Percentiles rank a stretch among this genome's conserved stretches.
phyloP scores from a whole-genome alignment of 2,113 vertebrate genomes.

The Eolophus roseicapilla region DNA sequence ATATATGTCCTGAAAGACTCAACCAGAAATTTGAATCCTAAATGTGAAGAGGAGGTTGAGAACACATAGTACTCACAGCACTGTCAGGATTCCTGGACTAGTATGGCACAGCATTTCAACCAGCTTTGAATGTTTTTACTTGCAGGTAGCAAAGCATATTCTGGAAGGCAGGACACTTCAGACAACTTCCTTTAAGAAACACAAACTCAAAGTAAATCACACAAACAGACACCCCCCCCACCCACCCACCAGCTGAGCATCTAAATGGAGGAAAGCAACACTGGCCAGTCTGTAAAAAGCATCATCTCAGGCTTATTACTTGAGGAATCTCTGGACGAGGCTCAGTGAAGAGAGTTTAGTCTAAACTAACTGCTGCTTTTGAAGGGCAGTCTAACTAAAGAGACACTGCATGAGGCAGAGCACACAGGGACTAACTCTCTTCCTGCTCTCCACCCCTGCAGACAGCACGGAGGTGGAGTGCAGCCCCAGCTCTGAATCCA shows the following conservation, averaged over 20 bases:
- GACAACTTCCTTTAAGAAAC: not conserved
- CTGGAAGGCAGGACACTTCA: not conserved
- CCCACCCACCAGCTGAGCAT: not conserved
- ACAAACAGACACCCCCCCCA: too few relatives aligned
- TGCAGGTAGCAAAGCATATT: not conserved
- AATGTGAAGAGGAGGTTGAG: not conserved
- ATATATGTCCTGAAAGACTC: not conserved
- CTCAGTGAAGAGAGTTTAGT: not conserved
- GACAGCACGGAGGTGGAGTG: constrained; percentile 92
- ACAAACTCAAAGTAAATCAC: not conserved
- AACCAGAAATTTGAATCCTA: not conserved
- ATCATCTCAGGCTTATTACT: not conserved
- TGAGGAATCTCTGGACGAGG: not conserved
- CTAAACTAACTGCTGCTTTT: not conserved
- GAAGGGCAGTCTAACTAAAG: not conserved
- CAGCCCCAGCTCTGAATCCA: constrained; percentile 78
- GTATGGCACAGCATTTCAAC: not conserved
- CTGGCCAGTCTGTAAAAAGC: not conserved
- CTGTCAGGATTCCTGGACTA: not conserved
- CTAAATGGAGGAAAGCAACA: not conserved
- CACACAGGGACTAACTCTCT: not conserved
- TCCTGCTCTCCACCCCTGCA: constrained; percentile 51
- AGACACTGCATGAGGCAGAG: not conserved
- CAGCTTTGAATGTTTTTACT: not conserved
- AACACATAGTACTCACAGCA: not conserved